Conservation (phyloP, 2,888 invertebrate species). For the Sinotaia quadrata region DNA sequence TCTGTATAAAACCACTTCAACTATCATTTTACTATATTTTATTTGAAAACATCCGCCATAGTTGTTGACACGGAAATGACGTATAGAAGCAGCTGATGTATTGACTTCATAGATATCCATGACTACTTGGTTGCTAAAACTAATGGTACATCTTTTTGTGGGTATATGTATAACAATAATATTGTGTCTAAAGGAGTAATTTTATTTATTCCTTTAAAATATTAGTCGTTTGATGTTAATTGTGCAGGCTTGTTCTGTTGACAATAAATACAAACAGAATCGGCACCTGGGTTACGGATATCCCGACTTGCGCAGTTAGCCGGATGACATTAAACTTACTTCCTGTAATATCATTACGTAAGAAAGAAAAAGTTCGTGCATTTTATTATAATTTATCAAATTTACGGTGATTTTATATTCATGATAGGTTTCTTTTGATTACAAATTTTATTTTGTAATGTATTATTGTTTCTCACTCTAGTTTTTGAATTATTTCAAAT, state of each 20-base stretch:
- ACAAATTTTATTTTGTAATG: too few relatives aligned
- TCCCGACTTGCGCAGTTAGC: slow-evolving; percentile 59
- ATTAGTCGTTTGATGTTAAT: slow-evolving; percentile 5
- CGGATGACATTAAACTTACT: slow-evolving; percentile 40
- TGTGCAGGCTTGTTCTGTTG: slow-evolving; percentile 23
- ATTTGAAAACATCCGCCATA: slow-evolving; percentile 66
- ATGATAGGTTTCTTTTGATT: too few relatives aligned
- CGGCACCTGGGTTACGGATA: slow-evolving; percentile 57
- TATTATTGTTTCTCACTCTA: too few relatives aligned
- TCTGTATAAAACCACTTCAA: too few relatives aligned
- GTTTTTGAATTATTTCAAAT: too few relatives aligned
- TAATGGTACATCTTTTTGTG: neutral
- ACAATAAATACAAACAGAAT: slow-evolving; percentile 24
- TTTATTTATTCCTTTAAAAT: neutral
- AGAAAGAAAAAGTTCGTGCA: slow-evolving; percentile 32
- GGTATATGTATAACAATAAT: neutral
- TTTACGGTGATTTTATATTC: too few relatives aligned
- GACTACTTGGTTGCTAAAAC: neutral
- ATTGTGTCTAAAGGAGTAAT: neutral
- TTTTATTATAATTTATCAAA: neutral
- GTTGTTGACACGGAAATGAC: slow-evolving; percentile 52
- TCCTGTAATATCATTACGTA: slow-evolving; percentile 48
- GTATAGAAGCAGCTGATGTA: slow-evolving; percentile 44
- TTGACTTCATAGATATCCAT: slow-evolving; percentile 14
- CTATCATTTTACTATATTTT: too few relatives aligned